Evolutionary conservation across 2,888 invertebrate genomes (phyloP).

Genomic region (Hypselothyrea guttata): DNA sequence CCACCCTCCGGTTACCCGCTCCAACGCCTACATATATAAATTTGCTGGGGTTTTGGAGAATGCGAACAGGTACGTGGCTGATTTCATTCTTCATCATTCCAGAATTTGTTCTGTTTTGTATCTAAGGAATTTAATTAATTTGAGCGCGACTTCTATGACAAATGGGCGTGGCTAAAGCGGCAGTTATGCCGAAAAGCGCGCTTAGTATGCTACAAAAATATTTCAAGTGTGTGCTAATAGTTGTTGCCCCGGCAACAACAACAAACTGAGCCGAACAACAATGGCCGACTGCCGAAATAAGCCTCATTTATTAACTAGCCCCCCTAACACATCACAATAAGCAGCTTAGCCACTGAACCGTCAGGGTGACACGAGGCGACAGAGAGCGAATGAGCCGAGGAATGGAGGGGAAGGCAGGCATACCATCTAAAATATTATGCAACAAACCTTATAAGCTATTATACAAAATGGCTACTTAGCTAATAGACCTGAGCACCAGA

Average conservation of each 20-base stretch:
- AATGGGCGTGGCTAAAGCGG: conserved; percentile 65
- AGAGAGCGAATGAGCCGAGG: background rate
- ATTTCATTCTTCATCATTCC: conserved; percentile 7
- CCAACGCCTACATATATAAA: conserved; percentile 5
- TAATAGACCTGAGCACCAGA: conserved; percentile 48
- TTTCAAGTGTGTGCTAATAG: conserved; percentile 62
- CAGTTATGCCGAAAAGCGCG: conserved; percentile 61
- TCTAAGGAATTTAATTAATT: conserved; percentile 77
- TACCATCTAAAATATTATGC: conserved; percentile 59
- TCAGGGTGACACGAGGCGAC: conserved; percentile 38
- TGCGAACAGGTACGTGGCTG: conserved; percentile 58
- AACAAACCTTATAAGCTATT: conserved; percentile 54
- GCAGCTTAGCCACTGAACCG: conserved; percentile 60
- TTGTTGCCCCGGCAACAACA: conserved; percentile 47
- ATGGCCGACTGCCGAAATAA: conserved; percentile 50
- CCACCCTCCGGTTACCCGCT: conserved; percentile 1
- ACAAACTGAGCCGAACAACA: conserved; percentile 26
- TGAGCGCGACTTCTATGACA: conserved; percentile 68
- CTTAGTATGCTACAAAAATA: conserved; percentile 55
- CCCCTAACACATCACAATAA: conserved; percentile 51
- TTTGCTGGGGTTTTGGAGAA: conserved; percentile 32
- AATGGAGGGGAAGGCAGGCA: conserved; percentile 10
- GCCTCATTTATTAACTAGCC: conserved; percentile 61
- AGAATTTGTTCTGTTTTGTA: conserved; percentile 22
- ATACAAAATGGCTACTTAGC: conserved; percentile 79